Evolutionary conservation across 2,113 vertebrate species (phyloP).

Genomic region (Struthidea cinerea): DNA sequence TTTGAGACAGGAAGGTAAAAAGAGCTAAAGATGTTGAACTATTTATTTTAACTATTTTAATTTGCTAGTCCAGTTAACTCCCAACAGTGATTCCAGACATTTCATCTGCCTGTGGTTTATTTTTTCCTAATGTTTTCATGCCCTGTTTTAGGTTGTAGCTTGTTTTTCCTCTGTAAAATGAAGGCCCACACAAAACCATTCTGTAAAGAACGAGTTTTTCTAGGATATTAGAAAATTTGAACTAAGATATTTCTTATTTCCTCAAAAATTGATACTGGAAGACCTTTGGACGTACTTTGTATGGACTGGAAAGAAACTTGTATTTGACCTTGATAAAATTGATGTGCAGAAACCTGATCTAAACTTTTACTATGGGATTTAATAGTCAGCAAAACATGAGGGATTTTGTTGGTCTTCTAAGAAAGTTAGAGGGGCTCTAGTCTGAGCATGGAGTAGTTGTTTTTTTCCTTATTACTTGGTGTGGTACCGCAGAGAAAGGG

Average conservation of each 20-base stretch:
- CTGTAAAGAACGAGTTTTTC: neutral
- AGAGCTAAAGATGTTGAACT: neutral
- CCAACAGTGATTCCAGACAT: neutral
- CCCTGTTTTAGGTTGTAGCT: neutral
- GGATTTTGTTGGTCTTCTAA: neutral
- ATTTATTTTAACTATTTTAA: neutral
- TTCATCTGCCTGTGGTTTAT: neutral
- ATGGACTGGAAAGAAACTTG: neutral
- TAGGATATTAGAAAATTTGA: neutral
- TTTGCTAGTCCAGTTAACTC: neutral
- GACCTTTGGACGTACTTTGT: neutral
- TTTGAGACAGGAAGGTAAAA: conserved; percentile 9
- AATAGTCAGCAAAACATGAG: neutral
- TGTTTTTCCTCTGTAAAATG: neutral
- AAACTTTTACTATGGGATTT: neutral
- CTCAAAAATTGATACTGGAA: neutral
- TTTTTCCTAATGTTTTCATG: neutral
- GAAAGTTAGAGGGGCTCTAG: neutral
- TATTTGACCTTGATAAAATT: neutral
- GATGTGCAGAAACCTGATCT: neutral
- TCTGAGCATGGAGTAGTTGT: neutral
- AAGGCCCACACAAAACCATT: neutral
- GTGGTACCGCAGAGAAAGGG: neutral
- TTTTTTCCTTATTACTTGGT: neutral
- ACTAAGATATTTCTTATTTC: neutral